Conservation (phyloP, 2,797 vertebrate genomes). For the Channallabes apus region DNA sequence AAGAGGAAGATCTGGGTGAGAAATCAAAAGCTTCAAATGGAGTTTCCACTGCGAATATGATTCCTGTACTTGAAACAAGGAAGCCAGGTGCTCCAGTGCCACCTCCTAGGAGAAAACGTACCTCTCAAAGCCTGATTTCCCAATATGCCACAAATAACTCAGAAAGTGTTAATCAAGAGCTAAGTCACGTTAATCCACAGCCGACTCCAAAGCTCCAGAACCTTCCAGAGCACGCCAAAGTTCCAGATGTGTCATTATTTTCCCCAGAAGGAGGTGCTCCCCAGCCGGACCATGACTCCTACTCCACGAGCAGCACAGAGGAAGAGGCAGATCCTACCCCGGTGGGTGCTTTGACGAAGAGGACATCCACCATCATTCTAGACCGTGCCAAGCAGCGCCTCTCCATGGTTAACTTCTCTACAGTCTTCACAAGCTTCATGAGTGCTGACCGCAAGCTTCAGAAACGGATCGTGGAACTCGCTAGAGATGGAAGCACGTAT, state of each 20-base stretch:
- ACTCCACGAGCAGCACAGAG: conserved; percentile 90
- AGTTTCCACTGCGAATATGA: conserved; percentile 46
- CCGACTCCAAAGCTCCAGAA: conserved; percentile 1
- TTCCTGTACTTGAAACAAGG: conserved; percentile 36
- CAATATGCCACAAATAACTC: conserved; percentile 3
- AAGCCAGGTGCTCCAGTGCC: conserved; percentile 76
- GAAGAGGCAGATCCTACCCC: conserved; percentile 80
- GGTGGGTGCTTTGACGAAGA: conserved; percentile 62
- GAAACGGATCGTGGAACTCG: conserved; percentile 88
- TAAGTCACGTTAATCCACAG: conserved; percentile 14
- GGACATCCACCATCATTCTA: conserved; percentile 83
- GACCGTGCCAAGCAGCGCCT: conserved; percentile 85
- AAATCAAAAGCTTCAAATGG: conserved; percentile 33
- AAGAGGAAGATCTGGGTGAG: conserved; percentile 52
- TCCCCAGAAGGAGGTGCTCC: conserved; percentile 68
- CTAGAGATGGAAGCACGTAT: conserved; percentile 87
- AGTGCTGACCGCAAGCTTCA: conserved; percentile 86
- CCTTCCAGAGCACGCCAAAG: conserved; percentile 60
- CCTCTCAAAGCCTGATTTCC: conserved; percentile 53
- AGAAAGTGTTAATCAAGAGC: background rate
- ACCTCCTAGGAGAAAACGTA: conserved; percentile 83
- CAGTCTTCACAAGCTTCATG: conserved; percentile 86
- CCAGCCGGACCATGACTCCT: conserved; percentile 83
- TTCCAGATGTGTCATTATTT: conserved; percentile 77
- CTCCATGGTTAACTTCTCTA: conserved; percentile 78